Percentiles rank a stretch among this genome's conserved stretches.
These are phyloP conservation scores for Caenorhabditis zanzibari DNA, from an alignment of 2,888 invertebrate species.

Conservation along the genomic window DNA sequence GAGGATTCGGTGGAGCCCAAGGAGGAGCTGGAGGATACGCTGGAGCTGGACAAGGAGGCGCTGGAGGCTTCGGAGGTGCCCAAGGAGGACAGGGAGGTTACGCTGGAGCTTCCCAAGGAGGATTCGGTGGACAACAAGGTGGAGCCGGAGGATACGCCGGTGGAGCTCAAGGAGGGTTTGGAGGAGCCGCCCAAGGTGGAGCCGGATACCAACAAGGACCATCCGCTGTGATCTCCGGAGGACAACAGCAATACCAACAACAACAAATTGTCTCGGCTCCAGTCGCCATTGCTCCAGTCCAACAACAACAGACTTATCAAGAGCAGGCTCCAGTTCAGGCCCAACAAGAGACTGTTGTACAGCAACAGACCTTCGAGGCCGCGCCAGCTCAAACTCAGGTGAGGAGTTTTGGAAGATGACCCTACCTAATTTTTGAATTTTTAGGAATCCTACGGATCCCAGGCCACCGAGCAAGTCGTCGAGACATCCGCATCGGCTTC, in stretches of 20 bases:
- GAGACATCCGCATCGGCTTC: constrained; percentile 20
- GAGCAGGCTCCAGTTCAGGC: constrained; percentile 32
- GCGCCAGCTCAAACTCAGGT: constrained; percentile 31
- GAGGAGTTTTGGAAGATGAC: background rate
- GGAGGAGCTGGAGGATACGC: constrained; percentile 34
- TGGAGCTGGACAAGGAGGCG: constrained; percentile 28
- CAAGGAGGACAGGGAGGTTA: constrained; percentile 32
- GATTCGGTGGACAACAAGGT: constrained; percentile 12
- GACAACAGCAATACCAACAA: constrained; percentile 30
- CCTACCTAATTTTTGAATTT: background rate
- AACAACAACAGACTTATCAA: constrained; percentile 9
- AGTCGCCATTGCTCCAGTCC: constrained; percentile 12
- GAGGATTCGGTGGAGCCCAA: constrained; percentile 19
- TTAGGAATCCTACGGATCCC: constrained; percentile 25
- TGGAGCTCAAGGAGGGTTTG: constrained; percentile 39
- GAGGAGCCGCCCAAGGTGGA: constrained; percentile 29
- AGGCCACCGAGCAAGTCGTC: constrained; percentile 25
- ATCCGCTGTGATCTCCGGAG: constrained; percentile 15
- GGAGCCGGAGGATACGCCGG: constrained; percentile 39
- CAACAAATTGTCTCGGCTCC: constrained; percentile 25
- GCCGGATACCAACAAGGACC: constrained; percentile 26
- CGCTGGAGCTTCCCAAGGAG: constrained; percentile 24
- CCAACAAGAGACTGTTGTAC: constrained; percentile 18
- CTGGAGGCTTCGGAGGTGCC: constrained; percentile 20
- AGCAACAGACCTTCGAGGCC: constrained; percentile 19